Evolutionary conservation across 2,888 invertebrate genomes (phyloP).

Genomic region (Leptopilina drosophilae): DNA sequence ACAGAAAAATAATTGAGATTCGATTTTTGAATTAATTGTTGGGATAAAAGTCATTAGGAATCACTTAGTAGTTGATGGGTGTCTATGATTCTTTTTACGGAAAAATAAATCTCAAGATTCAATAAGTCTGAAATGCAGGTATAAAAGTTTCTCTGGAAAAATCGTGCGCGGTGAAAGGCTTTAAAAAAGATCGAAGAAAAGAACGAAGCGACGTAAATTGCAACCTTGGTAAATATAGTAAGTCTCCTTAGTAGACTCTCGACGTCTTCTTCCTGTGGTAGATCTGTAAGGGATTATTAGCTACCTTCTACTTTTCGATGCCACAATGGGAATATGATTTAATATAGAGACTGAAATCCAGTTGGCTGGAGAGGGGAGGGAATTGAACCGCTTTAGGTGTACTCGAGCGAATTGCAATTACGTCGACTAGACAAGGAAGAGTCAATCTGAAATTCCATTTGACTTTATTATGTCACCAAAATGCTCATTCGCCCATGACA

Average conservation of each 20-base stretch:
- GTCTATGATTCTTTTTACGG: neutral
- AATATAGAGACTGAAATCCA: constrained; percentile 64
- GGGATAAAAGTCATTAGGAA: too few relatives aligned
- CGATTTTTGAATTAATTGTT: too few relatives aligned
- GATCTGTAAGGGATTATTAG: constrained; percentile 66
- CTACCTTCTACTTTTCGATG: constrained; percentile 58
- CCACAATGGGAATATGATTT: constrained; percentile 68
- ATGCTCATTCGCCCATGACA: constrained; percentile 50
- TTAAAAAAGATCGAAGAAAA: constrained; percentile 10
- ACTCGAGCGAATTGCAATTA: constrained; percentile 58
- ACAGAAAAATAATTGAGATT: too few relatives aligned
- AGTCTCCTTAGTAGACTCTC: constrained; percentile 34
- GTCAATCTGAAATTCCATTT: constrained; percentile 67
- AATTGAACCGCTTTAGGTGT: constrained; percentile 59
- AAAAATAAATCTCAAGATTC: constrained; percentile 5
- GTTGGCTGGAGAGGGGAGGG: constrained; percentile 57
- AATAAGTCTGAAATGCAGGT: neutral
- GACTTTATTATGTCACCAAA: constrained; percentile 61
- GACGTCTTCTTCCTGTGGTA: constrained; percentile 38
- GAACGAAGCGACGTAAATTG: constrained; percentile 33
- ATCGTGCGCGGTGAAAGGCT: constrained; percentile 31
- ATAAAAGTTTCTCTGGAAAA: neutral
- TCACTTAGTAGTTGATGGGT: neutral
- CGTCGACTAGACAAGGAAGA: constrained; percentile 47
- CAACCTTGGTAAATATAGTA: constrained; percentile 31